Base-by-base conservation (phyloP, 2,113 vertebrate genomes). In the Chaetura pelagica region DNA sequence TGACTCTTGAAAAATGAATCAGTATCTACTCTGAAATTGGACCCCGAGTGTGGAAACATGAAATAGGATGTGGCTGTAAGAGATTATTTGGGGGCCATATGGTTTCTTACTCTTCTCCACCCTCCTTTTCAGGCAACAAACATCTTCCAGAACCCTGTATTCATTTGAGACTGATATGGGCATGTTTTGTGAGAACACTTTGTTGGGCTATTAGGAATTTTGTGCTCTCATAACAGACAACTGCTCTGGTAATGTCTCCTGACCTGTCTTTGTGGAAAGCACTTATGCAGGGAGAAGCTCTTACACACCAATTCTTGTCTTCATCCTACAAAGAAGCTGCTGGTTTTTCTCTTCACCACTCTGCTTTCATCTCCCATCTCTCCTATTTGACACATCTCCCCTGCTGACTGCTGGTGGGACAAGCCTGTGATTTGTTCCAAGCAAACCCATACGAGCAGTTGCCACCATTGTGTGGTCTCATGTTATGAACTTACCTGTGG, bases 401-500 rank as follows among this genome's bases (percentile, higher is more conserved):
- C 88, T 78, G 85, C 84, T 91, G 91, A 20, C 74, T 80, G 87
- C 88, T 94, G 93, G n/a, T 68, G 69, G 92, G 79, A 40, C 75
- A 11, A 73, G 69, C 46, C 83, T 75, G 68, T 88, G 59, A 63
- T 83, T 80, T 90, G n/a, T 89, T 84, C 90, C 90, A 15, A 78
- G 83, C 86, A 78, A 75, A 72, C 52, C 13, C 67, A 18, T 4
- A 61, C 51, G 88, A 46, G 29, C 58, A 20, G 35, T 61, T 72
- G 68, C 93, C 94, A 87, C 86, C 69, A 81, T 72, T 86, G 86
- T 84, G 76, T 72, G 83, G 61, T 74, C 86, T 94, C 73, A 40
- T 9, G 40, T 72, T 94, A 63, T 94, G 93, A 94, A 78, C 80
- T 90, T 93, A 93, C 92, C 93, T 94, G 88, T 94, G 76, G 86